phyloP scores from a whole-genome alignment of 2,113 vertebrate species.

The Prietella phreatophila region DNA sequence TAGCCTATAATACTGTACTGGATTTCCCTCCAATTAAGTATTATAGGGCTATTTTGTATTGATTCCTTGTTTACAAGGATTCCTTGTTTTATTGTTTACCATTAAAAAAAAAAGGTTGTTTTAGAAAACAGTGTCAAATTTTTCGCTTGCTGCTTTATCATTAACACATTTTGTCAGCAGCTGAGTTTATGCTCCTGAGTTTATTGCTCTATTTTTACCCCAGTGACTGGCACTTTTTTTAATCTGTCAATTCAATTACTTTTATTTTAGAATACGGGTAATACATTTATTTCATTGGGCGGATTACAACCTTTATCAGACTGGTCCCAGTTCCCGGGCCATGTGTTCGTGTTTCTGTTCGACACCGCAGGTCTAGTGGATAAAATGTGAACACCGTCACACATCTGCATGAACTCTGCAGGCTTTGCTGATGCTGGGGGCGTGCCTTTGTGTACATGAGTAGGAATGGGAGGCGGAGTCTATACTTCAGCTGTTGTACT shows the following conservation, averaged over 20 bases:
- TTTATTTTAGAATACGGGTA: neutral
- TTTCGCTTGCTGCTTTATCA: too few species aligned
- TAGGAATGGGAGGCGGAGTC: neutral
- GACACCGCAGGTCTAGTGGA: neutral
- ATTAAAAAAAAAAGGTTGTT: too few species aligned
- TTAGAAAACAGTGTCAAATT: too few species aligned
- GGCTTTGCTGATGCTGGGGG: neutral
- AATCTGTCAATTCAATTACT: neutral
- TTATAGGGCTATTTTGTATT: too few species aligned
- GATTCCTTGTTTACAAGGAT: too few species aligned
- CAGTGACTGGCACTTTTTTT: neutral
- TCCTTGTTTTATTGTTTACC: too few species aligned
- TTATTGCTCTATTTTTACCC: neutral
- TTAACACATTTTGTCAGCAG: neutral
- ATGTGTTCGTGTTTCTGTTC: neutral
- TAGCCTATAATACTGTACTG: too few species aligned
- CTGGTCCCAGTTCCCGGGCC: neutral
- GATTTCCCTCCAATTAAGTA: too few species aligned
- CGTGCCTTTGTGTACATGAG: neutral
- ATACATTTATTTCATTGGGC: neutral
- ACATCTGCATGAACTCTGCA: too few species aligned
- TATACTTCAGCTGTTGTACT: neutral
- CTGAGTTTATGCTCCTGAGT: neutral
- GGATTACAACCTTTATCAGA: neutral
- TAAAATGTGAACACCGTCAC: neutral